Conservation (phyloP, 64 coral and sea anemone species). For the Astreopora myriophthalma region DNA sequence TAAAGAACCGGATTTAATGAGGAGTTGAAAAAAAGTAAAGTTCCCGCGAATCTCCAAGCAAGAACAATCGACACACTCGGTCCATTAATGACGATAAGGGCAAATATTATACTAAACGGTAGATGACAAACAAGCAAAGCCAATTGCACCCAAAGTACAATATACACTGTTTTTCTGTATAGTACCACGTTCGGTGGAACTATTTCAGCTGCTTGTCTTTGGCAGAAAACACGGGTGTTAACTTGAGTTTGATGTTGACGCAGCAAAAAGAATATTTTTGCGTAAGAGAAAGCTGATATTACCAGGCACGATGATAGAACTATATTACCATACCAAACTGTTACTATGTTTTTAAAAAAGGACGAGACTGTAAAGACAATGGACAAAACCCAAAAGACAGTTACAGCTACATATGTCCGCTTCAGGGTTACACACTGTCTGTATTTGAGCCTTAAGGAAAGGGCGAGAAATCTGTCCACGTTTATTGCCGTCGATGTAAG, state of each 20-base stretch:
- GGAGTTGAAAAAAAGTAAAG: not conserved
- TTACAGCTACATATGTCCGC: not conserved
- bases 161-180: slow-evolving; percentile 9
- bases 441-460: slow-evolving; percentile 9
- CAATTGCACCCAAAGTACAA: not conserved
- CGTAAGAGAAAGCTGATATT: not conserved
- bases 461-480: not conserved
- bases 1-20: not conserved
- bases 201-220: not conserved
- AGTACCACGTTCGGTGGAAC: not conserved
- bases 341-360: not conserved
- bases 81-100: not conserved
- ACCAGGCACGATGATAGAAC: not conserved
- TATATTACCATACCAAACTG: not conserved
- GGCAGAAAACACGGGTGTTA: not conserved
- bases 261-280: not conserved
- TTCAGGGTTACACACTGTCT: not conserved
- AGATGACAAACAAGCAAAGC: not conserved
- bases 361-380: not conserved
- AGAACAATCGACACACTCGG: not conserved
- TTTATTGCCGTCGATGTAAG: not conserved
- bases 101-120: not conserved
- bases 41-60: not conserved
- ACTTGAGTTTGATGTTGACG: not conserved
- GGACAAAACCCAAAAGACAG: not conserved